phyloP scores from a whole-genome alignment of 2,113 vertebrate genomes.

The Lonchura striata region DNA sequence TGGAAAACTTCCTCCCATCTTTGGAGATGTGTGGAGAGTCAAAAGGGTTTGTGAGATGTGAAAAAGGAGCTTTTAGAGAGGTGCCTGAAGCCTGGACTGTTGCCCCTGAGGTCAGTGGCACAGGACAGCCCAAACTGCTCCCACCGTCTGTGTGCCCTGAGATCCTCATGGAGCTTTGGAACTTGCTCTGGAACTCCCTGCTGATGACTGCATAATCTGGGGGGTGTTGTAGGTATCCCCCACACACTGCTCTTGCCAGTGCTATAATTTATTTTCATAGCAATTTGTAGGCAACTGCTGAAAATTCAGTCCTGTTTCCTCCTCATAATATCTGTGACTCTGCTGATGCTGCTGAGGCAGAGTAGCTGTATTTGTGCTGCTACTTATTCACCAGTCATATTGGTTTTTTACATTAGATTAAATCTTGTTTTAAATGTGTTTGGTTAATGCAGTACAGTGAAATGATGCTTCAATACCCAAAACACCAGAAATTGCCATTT shows the following conservation, averaged over 20 bases:
- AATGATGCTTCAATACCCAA: background rate
- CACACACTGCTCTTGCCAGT: background rate
- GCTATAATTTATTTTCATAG: background rate
- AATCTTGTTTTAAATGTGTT: background rate
- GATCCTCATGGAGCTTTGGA: background rate
- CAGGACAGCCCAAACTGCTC: fast-evolving
- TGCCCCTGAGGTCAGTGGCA: background rate
- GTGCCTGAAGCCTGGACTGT: background rate
- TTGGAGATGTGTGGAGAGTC: background rate
- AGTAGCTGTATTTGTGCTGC: background rate
- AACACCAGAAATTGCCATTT: background rate
- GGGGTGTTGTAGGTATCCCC: background rate
- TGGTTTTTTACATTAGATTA: background rate
- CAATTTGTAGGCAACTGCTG: background rate
- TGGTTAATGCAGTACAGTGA: background rate
- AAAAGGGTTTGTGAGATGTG: background rate
- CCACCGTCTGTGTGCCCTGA: background rate
- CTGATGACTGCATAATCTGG: fast-evolving
- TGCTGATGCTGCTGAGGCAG: background rate
- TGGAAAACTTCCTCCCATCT: background rate
- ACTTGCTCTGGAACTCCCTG: background rate
- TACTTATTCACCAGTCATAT: background rate
- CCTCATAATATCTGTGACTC: background rate
- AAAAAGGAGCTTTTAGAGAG: background rate
- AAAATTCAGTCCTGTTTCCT: background rate